Evolutionary conservation across 1,140 invertebrate species (phyloP), one percentile per base, ranked within the genome.

Genomic region (Hirudo medicinalis): DNA sequence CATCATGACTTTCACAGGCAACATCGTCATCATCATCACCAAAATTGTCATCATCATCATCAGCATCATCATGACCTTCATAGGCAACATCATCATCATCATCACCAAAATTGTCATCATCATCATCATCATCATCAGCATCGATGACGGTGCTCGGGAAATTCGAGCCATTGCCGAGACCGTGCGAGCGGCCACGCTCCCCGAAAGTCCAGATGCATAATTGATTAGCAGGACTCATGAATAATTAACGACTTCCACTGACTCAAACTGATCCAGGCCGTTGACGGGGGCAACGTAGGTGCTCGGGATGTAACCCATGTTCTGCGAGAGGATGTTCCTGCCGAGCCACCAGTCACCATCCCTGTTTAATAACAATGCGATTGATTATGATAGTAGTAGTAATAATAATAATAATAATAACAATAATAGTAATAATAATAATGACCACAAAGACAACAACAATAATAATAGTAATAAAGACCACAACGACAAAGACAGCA

Each of bases 181-280:
- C 8, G 29, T 63, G 13, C 22, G 15, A 15, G 19, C 9, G 15
- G 57, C 20, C 55, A 57, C 20, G 9, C 9, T 27, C 22, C 57
- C 1, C 29, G 1, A 25, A 13, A 2, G 57, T 63, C 57, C 29
- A 13, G 11, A 25, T 63, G 29, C 57, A 63, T 27, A 63, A 63
- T 25, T 63, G 8, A 63, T 25, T 20, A n/a, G 13, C 22, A n/a
- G 4, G 22, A 13, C 22, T 63, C 29, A 20, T 27, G 29, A 25
- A 63, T 27, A 27, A 32, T 63, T 32, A 63, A 63, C 29, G 36
- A 20, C 8, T 68, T 22, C 25, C 40, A 54, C 69, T 70, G 22
- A 70, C 69, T 49, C 69, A n/a, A 70, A 70, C 49, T 70, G 69
- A 49, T 70, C 69, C 36, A 70, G n/a, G 49, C 69, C 53, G 70